Conservation (phyloP, 2,888 invertebrate species). For the Saturnia japonica region DNA sequence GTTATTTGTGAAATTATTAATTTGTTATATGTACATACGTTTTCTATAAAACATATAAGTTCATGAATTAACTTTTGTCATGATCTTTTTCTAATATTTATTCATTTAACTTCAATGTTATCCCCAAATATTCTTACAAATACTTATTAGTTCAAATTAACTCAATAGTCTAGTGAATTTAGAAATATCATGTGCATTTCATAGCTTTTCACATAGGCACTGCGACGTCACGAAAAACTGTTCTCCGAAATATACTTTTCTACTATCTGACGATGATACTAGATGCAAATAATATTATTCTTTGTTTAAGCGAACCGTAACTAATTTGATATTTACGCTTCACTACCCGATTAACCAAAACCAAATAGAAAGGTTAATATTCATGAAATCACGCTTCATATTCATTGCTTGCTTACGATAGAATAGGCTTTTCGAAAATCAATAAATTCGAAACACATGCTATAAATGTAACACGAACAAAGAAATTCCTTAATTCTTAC, state of each 20-base stretch:
- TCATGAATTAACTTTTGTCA: too few species aligned
- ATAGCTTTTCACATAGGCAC: neutral
- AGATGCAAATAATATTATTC: neutral
- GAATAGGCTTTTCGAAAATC: neutral
- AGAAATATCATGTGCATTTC: too few species aligned
- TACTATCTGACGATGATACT: neutral
- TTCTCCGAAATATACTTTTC: neutral
- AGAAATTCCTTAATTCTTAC: neutral
- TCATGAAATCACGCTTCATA: slow-evolving; percentile 5
- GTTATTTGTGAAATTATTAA: too few species aligned
- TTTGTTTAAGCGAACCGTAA: slow-evolving; percentile 1
- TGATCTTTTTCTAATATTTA: too few species aligned
- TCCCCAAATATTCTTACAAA: too few species aligned
- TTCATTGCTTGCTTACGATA: neutral
- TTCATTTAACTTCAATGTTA: too few species aligned
- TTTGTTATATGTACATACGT: too few species aligned
- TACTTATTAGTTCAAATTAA: too few species aligned
- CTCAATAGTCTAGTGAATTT: too few species aligned
- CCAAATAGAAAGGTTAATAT: neutral
- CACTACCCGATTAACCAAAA: slow-evolving; percentile 7
- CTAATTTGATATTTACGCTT: slow-evolving; percentile 5
- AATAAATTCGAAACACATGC: neutral
- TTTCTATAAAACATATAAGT: too few species aligned
- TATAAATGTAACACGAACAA: neutral
- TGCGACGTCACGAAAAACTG: neutral